Evolutionary conservation across 2,113 vertebrate species (phyloP).

Genomic region (Tringa solitaria): DNA sequence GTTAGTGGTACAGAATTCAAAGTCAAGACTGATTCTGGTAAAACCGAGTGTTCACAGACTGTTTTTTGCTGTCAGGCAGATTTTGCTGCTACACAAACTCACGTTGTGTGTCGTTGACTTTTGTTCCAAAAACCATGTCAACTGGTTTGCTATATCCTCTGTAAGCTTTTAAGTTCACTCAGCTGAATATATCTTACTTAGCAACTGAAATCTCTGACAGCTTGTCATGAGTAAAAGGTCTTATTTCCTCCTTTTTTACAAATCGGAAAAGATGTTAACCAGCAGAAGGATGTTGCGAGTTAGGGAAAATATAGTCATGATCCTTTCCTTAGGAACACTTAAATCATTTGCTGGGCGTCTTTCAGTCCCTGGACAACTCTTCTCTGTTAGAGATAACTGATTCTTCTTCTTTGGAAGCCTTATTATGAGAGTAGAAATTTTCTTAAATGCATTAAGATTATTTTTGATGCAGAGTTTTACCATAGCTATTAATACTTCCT

Average conservation of each 20-base stretch:
- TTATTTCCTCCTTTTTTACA: neutral
- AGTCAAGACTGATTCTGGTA: neutral
- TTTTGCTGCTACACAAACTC: neutral
- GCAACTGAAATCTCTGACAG: neutral
- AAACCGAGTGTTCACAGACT: neutral
- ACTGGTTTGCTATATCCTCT: neutral
- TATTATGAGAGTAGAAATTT: neutral
- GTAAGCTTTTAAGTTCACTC: neutral
- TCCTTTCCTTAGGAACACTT: neutral
- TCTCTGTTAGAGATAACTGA: neutral
- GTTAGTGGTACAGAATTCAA: neutral
- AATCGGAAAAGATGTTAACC: neutral
- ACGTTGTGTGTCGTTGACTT: neutral
- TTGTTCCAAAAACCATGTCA: neutral
- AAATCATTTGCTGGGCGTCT: neutral
- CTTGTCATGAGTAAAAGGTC: neutral
- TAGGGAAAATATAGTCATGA: neutral
- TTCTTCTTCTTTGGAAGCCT: neutral
- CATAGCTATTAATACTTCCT: neutral
- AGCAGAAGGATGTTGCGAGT: neutral
- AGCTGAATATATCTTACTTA: neutral
- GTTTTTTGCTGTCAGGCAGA: neutral
- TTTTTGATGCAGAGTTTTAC: neutral
- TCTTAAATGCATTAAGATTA: neutral
- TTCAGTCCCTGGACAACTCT: neutral